Percentiles rank a stretch among this genome's conserved stretches.
These are phyloP conservation scores for Drosophila pseudotakahashii DNA, from an alignment of 2,888 invertebrate species.

Conservation along the genomic window DNA sequence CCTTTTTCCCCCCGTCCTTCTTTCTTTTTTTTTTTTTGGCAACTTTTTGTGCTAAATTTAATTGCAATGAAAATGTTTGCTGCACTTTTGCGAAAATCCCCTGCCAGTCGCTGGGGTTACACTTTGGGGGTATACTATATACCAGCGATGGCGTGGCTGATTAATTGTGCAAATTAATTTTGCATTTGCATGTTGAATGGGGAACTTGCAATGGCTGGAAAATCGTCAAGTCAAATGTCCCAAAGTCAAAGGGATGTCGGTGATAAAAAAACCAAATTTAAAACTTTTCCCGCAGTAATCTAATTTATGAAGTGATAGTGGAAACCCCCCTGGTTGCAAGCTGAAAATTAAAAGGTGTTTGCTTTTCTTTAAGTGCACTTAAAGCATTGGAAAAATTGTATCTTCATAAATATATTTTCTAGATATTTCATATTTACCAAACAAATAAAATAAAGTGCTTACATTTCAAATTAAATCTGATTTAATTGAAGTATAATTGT, in stretches of 20 bases:
- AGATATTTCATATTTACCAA: too few species aligned
- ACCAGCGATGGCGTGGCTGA: constrained; percentile 51
- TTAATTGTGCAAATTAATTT: constrained; percentile 74
- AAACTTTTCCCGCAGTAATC: constrained; percentile 39
- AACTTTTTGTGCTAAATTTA: constrained; percentile 72
- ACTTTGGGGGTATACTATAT: not conserved
- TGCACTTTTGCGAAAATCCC: constrained; percentile 55
- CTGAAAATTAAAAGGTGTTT: not conserved
- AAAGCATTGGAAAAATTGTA: too few species aligned
- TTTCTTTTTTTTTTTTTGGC: constrained; percentile 35
- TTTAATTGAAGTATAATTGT: too few species aligned
- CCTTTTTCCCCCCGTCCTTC: constrained; percentile 36
- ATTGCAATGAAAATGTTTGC: constrained; percentile 74
- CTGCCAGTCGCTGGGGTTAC: constrained; percentile 46
- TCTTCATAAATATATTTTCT: too few species aligned
- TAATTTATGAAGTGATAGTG: constrained; percentile 34
- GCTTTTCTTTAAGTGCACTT: not conserved
- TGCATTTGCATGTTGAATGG: constrained; percentile 62
- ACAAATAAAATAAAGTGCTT: too few species aligned
- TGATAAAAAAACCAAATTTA: constrained; percentile 1
- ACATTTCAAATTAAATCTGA: too few species aligned
- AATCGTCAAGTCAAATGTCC: constrained; percentile 42
- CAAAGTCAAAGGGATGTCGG: constrained; percentile 39
- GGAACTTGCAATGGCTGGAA: constrained; percentile 52
- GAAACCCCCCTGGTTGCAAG: not conserved